Evolutionary conservation across 2,797 vertebrate species (phyloP).

Genomic region (Anas flavirostris): DNA sequence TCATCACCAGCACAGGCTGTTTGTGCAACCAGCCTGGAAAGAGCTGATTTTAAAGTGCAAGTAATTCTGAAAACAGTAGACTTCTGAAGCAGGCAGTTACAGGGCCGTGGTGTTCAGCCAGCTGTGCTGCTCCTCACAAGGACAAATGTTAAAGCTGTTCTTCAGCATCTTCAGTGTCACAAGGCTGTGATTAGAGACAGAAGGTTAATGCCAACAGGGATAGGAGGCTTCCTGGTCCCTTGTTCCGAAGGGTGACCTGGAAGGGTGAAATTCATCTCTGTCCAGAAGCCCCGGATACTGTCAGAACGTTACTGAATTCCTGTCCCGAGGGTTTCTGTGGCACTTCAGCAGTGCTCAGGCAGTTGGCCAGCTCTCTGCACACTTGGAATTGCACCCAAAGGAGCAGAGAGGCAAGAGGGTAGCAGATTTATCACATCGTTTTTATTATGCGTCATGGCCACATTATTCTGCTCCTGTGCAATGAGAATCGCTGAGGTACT

Average conservation of each 20-base stretch:
- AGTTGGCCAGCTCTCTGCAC: slow-evolving; percentile 37
- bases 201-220: slow-evolving; percentile 33
- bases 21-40: neutral
- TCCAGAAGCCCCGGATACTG: neutral
- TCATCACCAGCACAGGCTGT: slow-evolving; percentile 5
- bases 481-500: neutral
- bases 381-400: slow-evolving; percentile 32
- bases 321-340: slow-evolving; percentile 53
- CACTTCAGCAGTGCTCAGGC: slow-evolving; percentile 50
- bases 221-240: neutral
- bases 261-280: slow-evolving; percentile 48
- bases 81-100: neutral
- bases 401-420: neutral
- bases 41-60: neutral
- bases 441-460: neutral
- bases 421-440: neutral
- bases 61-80: neutral
- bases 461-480: neutral
- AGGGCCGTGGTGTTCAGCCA: neutral
- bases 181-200: slow-evolving; percentile 58
- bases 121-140: neutral
- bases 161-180: slow-evolving; percentile 13
- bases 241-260: slow-evolving; percentile 11
- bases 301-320: neutral
- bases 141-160: neutral